Percentiles rank a stretch among this genome's conserved stretches.
These are phyloP conservation scores for Platycheirus rosarum DNA, from an alignment of 2,888 invertebrate species.

Conservation along the genomic window DNA sequence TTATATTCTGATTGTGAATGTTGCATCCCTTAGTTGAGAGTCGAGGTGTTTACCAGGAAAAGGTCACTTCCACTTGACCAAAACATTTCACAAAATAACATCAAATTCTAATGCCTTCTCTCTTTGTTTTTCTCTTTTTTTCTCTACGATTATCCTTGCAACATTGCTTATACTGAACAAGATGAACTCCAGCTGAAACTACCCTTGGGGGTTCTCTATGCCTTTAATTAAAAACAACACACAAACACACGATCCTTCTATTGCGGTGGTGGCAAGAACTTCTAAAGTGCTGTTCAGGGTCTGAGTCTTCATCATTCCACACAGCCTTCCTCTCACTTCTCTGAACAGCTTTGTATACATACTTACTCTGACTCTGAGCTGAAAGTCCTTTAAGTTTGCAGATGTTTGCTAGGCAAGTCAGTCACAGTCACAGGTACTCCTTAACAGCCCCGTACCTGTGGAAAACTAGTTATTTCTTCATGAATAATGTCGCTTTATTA, in stretches of 20 bases:
- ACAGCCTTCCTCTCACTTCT: not conserved
- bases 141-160: not conserved
- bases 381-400: constrained; percentile 35
- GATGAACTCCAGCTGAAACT: constrained; percentile 39
- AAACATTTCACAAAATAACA: constrained; percentile 7
- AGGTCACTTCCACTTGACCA: constrained; percentile 39
- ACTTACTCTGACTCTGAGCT: constrained; percentile 18
- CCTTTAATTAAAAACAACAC: constrained; percentile 56
- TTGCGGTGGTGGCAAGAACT: constrained; percentile 55
- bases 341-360: not conserved
- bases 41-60: constrained; percentile 1
- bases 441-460: not conserved
- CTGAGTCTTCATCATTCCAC: not conserved
- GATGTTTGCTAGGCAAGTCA: constrained; percentile 15
- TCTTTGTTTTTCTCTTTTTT: not conserved
- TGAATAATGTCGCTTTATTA: constrained; percentile 59
- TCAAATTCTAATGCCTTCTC: not conserved
- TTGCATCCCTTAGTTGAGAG: not conserved
- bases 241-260: constrained; percentile 7
- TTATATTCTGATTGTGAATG: constrained; percentile 15
- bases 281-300: constrained; percentile 46
- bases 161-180: not conserved
- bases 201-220: constrained; percentile 34
- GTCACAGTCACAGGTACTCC: constrained; percentile 7
- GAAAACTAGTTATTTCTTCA: constrained; percentile 26